Evolutionary conservation across 1,140 invertebrate species (phyloP), one percentile per base, ranked within the genome.

Genomic region (Scaptomyza hsui): DNA sequence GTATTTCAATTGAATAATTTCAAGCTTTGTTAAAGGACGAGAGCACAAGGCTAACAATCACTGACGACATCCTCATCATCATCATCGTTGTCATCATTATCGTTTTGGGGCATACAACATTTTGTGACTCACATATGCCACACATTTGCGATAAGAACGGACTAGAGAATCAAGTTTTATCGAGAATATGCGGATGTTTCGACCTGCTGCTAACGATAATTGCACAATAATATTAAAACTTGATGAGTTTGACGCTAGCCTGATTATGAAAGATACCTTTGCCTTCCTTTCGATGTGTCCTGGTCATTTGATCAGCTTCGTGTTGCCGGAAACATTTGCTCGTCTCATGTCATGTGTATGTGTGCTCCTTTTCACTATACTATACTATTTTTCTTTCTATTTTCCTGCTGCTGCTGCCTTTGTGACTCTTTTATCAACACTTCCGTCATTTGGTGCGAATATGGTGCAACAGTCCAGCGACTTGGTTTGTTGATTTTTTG

Each of bases 1-100:
- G 59, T 73, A 79, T 81, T 81, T 81, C 78, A 75, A 81, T 81
- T 81, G 78, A 81, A 81, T 81, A 70, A 81, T 81, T 81, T 73
- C 56, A 61, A 49, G 2, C 52, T 55, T 41, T 52, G 49, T 35
- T 29, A 15, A 10, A 3, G 1, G 13, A 12, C 4, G 1, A 13
- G 13, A 0, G 52, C 37, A 42, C 52, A 55, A 55, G 42, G 52
- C 52, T 55, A 55, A 55, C 52, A 55, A 55, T 42, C 52, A 55
- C 13, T 37, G 52, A 16, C 16, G 37, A 16, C 52, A 42, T 42
- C 3, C 35, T n/a, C 19, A 52, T 42, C 48, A 47, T 59, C 67
- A 63, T 48, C 60, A 76, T 71, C 73, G 52, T 57, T 35, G 52
- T 48, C 47, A 63, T 75, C 35, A 48, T 21, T 9, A 51, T 32